A percentile compares a stretch with the other conserved stretches of the same genome.
Evolutionary conservation across 2,113 vertebrate genomes (phyloP).

Genomic region (Melanotaenia duboulayi): DNA sequence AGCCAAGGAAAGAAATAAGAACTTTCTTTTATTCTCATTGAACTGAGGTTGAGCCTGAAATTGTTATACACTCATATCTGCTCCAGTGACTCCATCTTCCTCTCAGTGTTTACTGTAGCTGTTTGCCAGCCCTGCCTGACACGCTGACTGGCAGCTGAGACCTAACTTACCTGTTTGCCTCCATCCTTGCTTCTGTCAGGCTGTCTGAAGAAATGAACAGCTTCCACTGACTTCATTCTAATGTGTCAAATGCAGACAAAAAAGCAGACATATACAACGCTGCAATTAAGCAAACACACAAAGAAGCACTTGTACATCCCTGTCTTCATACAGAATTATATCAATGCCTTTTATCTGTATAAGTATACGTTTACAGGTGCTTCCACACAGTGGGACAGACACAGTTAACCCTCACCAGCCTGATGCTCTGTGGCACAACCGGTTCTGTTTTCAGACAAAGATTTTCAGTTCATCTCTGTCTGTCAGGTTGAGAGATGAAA

Average conservation of each 20-base stretch:
- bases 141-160: slow-evolving; percentile 38
- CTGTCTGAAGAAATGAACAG: slow-evolving; percentile 21
- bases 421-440: slow-evolving; percentile 13
- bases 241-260: slow-evolving; percentile 8
- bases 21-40: too few species aligned
- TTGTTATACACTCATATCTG: neutral
- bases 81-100: slow-evolving; percentile 5
- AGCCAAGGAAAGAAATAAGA: too few species aligned
- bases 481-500: slow-evolving; percentile 53
- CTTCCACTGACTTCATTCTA: slow-evolving; percentile 23
- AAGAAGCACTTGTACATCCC: neutral
- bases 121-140: slow-evolving; percentile 15
- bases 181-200: slow-evolving; percentile 2
- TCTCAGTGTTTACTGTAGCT: neutral
- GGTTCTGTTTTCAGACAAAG: slow-evolving; percentile 21
- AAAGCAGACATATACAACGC: neutral
- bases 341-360: too few species aligned
- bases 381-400: slow-evolving; percentile 1
- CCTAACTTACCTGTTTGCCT: slow-evolving; percentile 12
- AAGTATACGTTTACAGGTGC: neutral
- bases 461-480: slow-evolving; percentile 27
- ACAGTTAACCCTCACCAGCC: slow-evolving; percentile 3
- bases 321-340: neutral
- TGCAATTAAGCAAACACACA: neutral
- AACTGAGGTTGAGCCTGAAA: too few species aligned